Percentiles rank a stretch among this genome's conserved stretches.
These are phyloP conservation scores for Nephrotoma guestfalica DNA, from an alignment of 2,888 invertebrate genomes.

Conservation along the genomic window DNA sequence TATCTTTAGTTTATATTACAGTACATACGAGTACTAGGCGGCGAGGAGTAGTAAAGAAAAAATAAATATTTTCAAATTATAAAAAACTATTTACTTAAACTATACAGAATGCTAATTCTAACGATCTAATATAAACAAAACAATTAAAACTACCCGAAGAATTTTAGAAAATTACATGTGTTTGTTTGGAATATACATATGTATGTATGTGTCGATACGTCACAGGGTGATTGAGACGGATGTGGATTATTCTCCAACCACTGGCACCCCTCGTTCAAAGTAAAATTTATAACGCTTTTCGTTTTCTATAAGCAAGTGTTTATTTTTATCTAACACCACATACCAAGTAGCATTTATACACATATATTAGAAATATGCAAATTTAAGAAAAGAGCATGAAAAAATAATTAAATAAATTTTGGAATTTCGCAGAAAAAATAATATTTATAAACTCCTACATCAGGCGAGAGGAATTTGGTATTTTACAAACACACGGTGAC, in stretches of 20 bases:
- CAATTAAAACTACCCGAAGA: background rate
- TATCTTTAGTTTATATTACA: background rate
- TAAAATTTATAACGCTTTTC: background rate
- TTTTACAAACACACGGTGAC: background rate
- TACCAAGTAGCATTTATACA: background rate
- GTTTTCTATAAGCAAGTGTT: background rate
- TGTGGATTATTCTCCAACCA: background rate
- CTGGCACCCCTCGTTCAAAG: background rate
- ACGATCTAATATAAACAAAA: background rate
- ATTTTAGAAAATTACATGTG: background rate
- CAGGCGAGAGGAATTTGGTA: background rate
- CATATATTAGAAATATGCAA: background rate
- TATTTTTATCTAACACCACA: background rate
- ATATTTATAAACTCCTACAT: background rate
- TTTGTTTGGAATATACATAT: background rate
- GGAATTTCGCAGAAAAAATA: background rate
- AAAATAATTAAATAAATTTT: background rate
- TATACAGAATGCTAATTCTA: background rate
- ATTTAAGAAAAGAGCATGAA: background rate
- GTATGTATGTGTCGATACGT: background rate
- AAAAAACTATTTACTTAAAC: background rate
- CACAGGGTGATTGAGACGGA: background rate
- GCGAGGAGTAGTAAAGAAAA: background rate
- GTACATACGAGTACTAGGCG: background rate
- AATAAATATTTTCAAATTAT: background rate